Evolutionary conservation across 2,888 invertebrate species (phyloP).

Genomic region (Ormyrus thymus): DNA sequence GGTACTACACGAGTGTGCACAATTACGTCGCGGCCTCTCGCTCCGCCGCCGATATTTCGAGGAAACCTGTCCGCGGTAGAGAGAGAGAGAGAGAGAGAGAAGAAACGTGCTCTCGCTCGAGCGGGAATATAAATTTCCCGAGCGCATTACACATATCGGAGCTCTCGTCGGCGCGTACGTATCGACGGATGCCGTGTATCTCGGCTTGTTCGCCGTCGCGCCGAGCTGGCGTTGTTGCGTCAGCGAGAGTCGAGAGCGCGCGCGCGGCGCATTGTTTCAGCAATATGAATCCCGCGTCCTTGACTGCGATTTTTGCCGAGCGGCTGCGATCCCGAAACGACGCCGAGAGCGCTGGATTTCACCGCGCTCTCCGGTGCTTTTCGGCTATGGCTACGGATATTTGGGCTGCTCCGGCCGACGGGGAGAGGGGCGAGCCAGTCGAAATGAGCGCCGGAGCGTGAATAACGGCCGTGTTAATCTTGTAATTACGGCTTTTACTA

Average conservation of each 20-base stretch:
- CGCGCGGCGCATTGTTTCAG: conserved; percentile 63
- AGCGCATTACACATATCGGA: no score
- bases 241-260: no score
- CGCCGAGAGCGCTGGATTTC: no score
- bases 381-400: not conserved
- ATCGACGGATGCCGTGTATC: not conserved
- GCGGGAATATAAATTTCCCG: no score
- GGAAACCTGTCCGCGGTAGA: no score
- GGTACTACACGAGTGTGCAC: no score
- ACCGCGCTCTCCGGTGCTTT: conserved; percentile 8
- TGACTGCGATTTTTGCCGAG: conserved; percentile 56
- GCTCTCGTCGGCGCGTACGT: not conserved
- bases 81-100: no score
- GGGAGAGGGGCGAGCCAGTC: not conserved
- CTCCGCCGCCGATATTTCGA: no score
- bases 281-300: conserved; percentile 61
- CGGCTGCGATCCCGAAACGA: not conserved
- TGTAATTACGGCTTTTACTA: conserved; percentile 46
- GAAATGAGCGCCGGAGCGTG: not conserved
- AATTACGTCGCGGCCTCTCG: no score
- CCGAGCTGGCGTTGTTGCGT: not conserved
- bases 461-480: conserved; percentile 46
- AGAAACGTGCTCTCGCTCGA: no score
- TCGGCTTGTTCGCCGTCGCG: conserved; percentile 39
- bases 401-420: no score